Percentiles rank a stretch among this genome's conserved stretches.
phyloP scores from a whole-genome alignment of 1,140 invertebrate species.

The Stenopsyche tienmushanensis region DNA sequence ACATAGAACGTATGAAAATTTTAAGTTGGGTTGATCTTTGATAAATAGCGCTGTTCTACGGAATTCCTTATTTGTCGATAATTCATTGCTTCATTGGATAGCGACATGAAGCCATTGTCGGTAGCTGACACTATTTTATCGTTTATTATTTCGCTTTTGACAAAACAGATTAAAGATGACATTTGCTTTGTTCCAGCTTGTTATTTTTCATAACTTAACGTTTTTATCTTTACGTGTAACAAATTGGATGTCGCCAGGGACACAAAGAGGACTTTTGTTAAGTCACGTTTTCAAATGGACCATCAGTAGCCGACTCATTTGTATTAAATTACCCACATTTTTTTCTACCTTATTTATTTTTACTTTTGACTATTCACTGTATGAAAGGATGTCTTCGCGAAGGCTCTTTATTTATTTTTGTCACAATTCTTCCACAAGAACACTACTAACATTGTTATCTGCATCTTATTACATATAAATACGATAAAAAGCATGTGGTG shows the following conservation, averaged over 20 bases:
- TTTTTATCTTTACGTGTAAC: slow-evolving; percentile 32
- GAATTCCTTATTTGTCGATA: too few species aligned
- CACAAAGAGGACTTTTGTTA: slow-evolving; percentile 37
- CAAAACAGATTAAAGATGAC: too few species aligned
- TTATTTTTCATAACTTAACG: slow-evolving; percentile 21
- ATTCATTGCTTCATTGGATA: too few species aligned
- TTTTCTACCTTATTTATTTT: background rate
- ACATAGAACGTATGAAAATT: too few species aligned
- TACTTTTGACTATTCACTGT: background rate
- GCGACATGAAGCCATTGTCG: too few species aligned
- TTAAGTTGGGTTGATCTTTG: too few species aligned
- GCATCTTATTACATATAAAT: background rate
- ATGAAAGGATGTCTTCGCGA: background rate
- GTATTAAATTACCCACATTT: slow-evolving; percentile 38
- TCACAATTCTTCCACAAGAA: background rate
- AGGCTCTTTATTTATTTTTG: slow-evolving; percentile 8
- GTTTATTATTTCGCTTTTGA: too few species aligned
- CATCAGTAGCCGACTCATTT: slow-evolving; percentile 40
- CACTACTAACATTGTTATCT: background rate
- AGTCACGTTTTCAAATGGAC: slow-evolving; percentile 37
- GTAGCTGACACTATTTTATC: too few species aligned
- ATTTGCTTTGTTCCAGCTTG: slow-evolving; percentile 4
- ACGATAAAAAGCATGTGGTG: background rate
- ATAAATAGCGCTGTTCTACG: too few species aligned
- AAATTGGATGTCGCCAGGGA: slow-evolving; percentile 37